Conservation (phyloP, 2,113 vertebrate species). For the Equus quagga region DNA sequence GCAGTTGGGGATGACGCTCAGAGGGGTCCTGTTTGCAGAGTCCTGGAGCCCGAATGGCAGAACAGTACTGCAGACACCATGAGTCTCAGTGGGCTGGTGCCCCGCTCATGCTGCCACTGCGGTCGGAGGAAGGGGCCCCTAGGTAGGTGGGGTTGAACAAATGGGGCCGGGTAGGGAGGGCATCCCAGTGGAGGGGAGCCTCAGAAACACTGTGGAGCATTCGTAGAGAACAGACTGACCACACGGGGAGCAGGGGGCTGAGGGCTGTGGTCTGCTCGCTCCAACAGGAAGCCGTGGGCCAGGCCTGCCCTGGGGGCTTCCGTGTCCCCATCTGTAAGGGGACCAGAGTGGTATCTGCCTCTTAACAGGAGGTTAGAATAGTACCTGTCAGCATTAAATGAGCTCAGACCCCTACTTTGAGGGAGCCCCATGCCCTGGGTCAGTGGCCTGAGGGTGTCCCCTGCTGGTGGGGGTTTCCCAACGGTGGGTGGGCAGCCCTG, state of each 20-base stretch:
- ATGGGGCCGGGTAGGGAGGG: too few relatives aligned
- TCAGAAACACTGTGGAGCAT: neutral
- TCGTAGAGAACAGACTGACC: neutral
- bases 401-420: fast-evolving
- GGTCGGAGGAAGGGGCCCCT: neutral
- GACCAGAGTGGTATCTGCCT: fast-evolving
- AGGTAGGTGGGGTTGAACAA: neutral
- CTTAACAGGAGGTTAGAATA: neutral
- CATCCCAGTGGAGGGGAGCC: too few relatives aligned
- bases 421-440: neutral
- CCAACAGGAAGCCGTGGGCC: neutral
- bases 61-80: fast-evolving
- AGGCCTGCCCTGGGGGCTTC: fast-evolving
- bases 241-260: fast-evolving
- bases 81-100: fast-evolving
- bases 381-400: neutral
- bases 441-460: too few relatives aligned
- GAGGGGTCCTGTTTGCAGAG: neutral
- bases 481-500: too few relatives aligned
- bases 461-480: too few relatives aligned
- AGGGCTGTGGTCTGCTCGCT: neutral
- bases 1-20: neutral
- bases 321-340: fast-evolving
- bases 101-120: fast-evolving
- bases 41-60: too few relatives aligned